These are phyloP conservation scores for Drymonia ruficornis DNA, from an alignment of 2,888 invertebrate species.

Conservation along the genomic window DNA sequence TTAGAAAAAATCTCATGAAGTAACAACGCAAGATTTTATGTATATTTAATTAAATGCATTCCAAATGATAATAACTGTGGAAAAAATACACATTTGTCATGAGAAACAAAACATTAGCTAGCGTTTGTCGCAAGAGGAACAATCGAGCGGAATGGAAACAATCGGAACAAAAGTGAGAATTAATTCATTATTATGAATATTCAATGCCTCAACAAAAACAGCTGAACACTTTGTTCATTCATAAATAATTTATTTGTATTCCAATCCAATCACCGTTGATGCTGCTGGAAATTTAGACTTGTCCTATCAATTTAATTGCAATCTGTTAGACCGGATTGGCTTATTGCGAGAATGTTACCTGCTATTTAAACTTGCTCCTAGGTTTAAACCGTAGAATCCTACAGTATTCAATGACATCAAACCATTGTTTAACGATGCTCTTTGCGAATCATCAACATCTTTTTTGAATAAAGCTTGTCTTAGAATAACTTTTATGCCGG, in stretches of 20 bases:
- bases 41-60: too few species aligned
- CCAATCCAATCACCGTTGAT: background rate
- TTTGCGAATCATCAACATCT: too few species aligned
- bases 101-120: constrained; percentile 39
- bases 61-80: constrained; percentile 19
- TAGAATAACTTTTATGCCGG: too few species aligned
- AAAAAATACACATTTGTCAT: constrained; percentile 23
- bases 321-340: background rate
- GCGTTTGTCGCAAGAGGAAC: constrained; percentile 26
- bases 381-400: too few species aligned
- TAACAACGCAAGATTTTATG: too few species aligned
- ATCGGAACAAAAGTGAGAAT: constrained; percentile 42
- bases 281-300: background rate
- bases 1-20: too few species aligned
- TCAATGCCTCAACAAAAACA: constrained; percentile 13
- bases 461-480: too few species aligned
- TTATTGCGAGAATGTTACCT: too few species aligned
- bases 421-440: too few species aligned
- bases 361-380: too few species aligned
- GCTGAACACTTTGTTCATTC: constrained; percentile 6
- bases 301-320: background rate
- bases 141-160: constrained; percentile 42
- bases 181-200: constrained; percentile 20
- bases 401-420: too few species aligned
- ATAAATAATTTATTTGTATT: constrained; percentile 5